Conservation (phyloP, 2,113 vertebrate genomes). For the Scopus umbretta region DNA sequence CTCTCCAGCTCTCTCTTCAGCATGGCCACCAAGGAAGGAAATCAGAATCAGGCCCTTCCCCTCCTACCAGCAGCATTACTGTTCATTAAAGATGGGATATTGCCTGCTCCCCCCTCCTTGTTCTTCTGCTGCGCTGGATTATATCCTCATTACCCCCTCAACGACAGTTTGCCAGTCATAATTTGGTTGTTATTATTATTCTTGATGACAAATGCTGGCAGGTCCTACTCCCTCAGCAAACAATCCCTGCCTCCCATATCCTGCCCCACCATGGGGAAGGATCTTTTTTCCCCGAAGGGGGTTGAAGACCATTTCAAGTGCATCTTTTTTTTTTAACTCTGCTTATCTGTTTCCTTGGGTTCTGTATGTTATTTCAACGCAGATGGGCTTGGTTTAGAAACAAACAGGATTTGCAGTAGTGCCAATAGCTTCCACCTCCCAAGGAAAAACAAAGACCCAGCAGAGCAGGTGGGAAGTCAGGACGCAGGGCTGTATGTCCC, state of each 20-base stretch:
- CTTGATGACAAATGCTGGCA: conserved; percentile 48
- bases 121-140: conserved; percentile 20
- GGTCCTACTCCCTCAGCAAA: background rate
- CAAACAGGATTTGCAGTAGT: background rate
- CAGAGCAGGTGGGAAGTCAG: background rate
- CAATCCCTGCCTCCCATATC: background rate
- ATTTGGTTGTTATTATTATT: conserved; percentile 34
- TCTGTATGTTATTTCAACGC: background rate
- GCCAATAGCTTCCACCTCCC: background rate
- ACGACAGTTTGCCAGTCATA: conserved; percentile 55
- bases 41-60: background rate
- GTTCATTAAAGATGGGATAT: background rate
- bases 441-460: background rate
- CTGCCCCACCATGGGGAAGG: background rate
- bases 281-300: background rate
- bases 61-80: background rate
- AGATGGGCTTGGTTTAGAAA: background rate
- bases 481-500: background rate
- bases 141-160: conserved; percentile 8
- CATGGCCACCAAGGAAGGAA: background rate
- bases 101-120: background rate
- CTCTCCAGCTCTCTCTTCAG: background rate
- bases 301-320: background rate
- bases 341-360: background rate
- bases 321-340: background rate